These are phyloP conservation scores for Notamacropus eugenii DNA, from an alignment of 2,797 vertebrate genomes.

Conservation along the genomic window DNA sequence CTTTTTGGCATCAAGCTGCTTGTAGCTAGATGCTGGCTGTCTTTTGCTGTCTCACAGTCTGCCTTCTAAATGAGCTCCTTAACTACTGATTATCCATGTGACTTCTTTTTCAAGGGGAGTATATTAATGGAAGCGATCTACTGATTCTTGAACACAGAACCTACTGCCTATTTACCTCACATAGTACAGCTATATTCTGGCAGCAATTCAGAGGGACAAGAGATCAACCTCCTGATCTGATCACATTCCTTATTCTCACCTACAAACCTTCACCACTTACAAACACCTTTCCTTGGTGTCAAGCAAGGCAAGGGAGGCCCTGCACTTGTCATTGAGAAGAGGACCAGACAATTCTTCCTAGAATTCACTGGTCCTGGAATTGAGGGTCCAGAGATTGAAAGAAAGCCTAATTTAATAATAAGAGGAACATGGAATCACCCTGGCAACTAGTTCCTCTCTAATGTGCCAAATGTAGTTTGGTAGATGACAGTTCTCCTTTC, in stretches of 20 bases:
- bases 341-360: background rate
- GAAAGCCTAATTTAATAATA: background rate
- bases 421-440: background rate
- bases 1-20: conserved; percentile 53
- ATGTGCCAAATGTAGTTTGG: background rate
- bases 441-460: background rate
- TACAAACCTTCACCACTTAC: background rate
- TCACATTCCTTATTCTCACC: background rate
- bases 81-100: conserved; percentile 62
- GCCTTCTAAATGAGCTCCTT: conserved; percentile 67
- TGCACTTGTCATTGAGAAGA: background rate
- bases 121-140: background rate
- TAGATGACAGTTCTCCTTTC: no score
- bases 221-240: background rate
- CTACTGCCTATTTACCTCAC: background rate
- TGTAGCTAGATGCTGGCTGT: conserved; percentile 55
- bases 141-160: background rate
- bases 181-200: background rate
- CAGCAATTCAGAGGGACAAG: background rate
- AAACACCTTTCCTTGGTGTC: background rate
- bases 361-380: background rate
- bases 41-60: conserved; percentile 49
- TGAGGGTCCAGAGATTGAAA: background rate
- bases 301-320: background rate
- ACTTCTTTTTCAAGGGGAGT: background rate